These are phyloP conservation scores for Triops longicaudatus DNA, from an alignment of 1,140 invertebrate genomes.

Conservation along the genomic window DNA sequence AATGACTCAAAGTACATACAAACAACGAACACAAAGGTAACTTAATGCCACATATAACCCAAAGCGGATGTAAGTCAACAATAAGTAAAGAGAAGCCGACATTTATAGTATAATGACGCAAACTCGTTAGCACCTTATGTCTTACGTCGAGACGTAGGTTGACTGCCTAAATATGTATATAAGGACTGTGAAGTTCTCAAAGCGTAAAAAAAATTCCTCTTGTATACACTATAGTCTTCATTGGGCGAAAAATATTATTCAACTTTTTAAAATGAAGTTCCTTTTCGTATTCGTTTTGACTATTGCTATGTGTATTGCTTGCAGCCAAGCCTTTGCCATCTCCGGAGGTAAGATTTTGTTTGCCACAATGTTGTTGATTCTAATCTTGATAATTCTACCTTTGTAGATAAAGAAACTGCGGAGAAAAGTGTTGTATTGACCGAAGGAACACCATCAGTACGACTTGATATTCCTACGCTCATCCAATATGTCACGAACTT, in stretches of 20 bases:
- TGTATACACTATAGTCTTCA: not conserved
- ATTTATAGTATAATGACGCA: no score
- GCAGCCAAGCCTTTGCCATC: not conserved
- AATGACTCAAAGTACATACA: no score
- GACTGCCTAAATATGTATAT: no score
- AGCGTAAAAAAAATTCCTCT: not conserved
- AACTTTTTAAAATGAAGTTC: not conserved
- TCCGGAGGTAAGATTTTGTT: not conserved
- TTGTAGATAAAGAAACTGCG: not conserved
- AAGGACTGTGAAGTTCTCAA: not conserved
- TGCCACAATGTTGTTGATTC: not conserved
- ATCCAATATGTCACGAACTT: not conserved
- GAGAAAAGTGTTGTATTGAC: not conserved
- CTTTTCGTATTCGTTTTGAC: not conserved
- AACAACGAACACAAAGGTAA: no score
- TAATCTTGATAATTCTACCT: not conserved
- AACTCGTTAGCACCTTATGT: no score
- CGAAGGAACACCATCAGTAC: not conserved
- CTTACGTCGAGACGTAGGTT: no score
- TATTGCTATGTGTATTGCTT: not conserved
- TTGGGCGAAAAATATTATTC: not conserved
- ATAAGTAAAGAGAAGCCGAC: no score
- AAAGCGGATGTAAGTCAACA: no score
- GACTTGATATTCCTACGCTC: not conserved
- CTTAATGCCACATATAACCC: no score